Evolutionary conservation across 92 coral and sea anemone genomes (phyloP), one percentile per base, ranked within the genome.

Genomic region (Palythoa grandiflora): DNA sequence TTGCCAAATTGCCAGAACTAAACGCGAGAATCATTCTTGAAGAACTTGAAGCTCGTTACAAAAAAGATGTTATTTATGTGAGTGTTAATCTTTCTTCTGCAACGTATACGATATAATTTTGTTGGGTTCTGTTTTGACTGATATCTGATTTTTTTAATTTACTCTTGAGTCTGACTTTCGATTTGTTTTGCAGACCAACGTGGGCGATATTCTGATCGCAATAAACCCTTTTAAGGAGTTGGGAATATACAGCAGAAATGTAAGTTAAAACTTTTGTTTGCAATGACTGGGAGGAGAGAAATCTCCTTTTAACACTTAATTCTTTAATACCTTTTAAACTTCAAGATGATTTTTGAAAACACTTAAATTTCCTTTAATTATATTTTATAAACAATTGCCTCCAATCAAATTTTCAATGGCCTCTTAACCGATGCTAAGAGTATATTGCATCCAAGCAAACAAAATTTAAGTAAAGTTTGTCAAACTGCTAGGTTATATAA

Each of bases 171-270:
- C 14, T 52, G 8, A 52, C 8, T 12, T 10, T 57, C 16, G 1
- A 14, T 19, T n/a, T 28, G 12, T 20, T 10, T 61, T 80, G n/a
- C 50, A 95, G 98, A 95, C 96, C 1, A 93, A 93, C 65, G 98
- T 95, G 53, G 98, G 98, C 6, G 98, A 95, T 77, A 95, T 95
- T 87, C 87, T 95, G 63, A 93, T 95, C 53, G 98, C 98, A 13
- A 92, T 95, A 48, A 95, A 95, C 73, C 98, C 98, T 2, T 95
- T 93, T 88, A 95, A 95, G 93, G 75, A 63, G 54, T 72, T 95
- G 92, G 84, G 86, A 72, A 93, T 95, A 73, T 95, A 95, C 89
- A 63, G 63, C 78, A 89, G 94, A 72, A 87, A 88, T 89, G 98
- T 95, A 88, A 93, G 98, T 85, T n/a, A 17, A 38, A 75, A 61